phyloP scores from a whole-genome alignment of 2,888 invertebrate genomes.

The Altica lythri region DNA sequence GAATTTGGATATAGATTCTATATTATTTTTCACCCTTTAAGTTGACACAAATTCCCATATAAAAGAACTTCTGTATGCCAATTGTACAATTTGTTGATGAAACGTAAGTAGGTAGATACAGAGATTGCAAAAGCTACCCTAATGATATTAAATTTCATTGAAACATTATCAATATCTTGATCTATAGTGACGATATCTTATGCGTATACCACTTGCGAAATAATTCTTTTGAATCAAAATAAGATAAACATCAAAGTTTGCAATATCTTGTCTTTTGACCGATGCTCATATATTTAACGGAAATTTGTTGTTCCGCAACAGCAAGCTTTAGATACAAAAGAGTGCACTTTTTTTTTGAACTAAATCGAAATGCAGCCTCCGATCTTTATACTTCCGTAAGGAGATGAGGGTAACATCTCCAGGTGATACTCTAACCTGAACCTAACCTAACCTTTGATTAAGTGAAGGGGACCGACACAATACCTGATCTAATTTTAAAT shows the following conservation, averaged over 20 bases:
- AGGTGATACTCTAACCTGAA: slow-evolving; percentile 51
- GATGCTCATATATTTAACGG: slow-evolving; percentile 36
- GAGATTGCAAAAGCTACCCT: too few species aligned
- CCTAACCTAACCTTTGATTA: slow-evolving; percentile 45
- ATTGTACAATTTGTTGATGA: too few species aligned
- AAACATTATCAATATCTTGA: too few species aligned
- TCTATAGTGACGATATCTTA: too few species aligned
- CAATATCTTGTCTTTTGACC: slow-evolving; percentile 19
- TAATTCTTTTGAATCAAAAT: too few species aligned
- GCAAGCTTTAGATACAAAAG: slow-evolving; percentile 39
- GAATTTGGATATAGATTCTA: too few species aligned
- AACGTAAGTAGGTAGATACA: too few species aligned
- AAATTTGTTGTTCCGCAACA: slow-evolving; percentile 42
- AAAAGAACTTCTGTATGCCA: too few species aligned
- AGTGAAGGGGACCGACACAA: slow-evolving; percentile 47
- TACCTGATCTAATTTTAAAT: slow-evolving; percentile 56
- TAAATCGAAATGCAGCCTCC: slow-evolving; percentile 29
- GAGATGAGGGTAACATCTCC: slow-evolving; percentile 33
- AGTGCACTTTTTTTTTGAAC: slow-evolving; percentile 42
- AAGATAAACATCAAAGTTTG: slow-evolving; percentile 20
- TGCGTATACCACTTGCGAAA: too few species aligned
- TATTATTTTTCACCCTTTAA: too few species aligned
- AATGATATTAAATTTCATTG: too few species aligned
- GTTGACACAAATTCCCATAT: too few species aligned
- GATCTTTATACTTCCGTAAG: slow-evolving; percentile 36